These are phyloP conservation scores for Irena cyanogastra DNA, from an alignment of 2,113 vertebrate genomes.

Conservation along the genomic window DNA sequence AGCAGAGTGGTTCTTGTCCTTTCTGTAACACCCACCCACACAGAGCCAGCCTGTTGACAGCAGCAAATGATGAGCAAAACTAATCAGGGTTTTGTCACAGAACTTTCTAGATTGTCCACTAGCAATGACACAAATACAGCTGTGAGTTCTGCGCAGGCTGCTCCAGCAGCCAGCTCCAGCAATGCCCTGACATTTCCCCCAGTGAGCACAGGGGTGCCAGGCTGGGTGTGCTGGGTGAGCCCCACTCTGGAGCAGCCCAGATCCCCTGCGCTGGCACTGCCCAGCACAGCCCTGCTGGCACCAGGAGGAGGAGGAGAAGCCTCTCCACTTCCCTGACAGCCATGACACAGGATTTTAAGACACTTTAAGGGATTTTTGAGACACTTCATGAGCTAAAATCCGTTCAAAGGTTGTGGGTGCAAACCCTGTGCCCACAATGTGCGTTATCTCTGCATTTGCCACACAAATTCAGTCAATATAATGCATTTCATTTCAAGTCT, in stretches of 20 bases:
- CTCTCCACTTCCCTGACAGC: background rate
- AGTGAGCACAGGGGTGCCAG: background rate
- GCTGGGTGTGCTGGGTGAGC: background rate
- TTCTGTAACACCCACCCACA: background rate
- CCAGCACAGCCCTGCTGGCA: background rate
- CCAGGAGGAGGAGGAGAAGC: background rate
- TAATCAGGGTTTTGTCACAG: background rate
- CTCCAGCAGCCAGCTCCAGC: background rate
- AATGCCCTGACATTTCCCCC: background rate
- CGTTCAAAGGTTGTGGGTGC: background rate
- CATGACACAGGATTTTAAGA: background rate
- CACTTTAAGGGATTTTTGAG: background rate
- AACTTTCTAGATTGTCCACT: background rate
- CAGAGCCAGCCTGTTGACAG: background rate
- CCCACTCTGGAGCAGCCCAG: background rate
- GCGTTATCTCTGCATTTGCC: background rate
- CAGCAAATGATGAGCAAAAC: background rate
- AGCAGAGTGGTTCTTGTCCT: background rate
- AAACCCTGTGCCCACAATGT: accelerated
- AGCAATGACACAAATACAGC: accelerated
- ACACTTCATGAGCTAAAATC: background rate
- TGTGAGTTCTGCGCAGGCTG: background rate
- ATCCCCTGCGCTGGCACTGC: accelerated
- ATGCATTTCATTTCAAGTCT: background rate
- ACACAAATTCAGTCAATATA: accelerated